Conservation (phyloP, 1,140 invertebrate genomes). For the Sitophilus oryzae region DNA sequence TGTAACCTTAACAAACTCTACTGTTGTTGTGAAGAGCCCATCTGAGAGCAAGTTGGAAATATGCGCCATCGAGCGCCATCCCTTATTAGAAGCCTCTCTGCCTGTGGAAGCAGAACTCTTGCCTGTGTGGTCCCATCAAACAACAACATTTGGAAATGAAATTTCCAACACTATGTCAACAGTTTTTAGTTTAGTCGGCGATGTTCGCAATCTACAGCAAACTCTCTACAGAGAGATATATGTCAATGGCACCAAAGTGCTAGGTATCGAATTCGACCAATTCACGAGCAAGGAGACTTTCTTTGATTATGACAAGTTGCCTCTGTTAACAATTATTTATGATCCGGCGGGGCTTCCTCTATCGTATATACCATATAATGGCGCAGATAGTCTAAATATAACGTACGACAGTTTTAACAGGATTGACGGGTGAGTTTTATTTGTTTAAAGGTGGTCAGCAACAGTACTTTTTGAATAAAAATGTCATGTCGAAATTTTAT, state of each 20-base stretch:
- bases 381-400: slow-evolving; percentile 74
- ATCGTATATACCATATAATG: slow-evolving; percentile 66
- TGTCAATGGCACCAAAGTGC: slow-evolving; percentile 75
- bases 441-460: too few relatives aligned
- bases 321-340: slow-evolving; percentile 79
- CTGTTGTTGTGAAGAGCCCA: slow-evolving; percentile 61
- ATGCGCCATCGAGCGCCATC: slow-evolving; percentile 75
- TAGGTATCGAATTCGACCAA: slow-evolving; percentile 88
- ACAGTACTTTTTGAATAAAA: too few relatives aligned
- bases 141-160: slow-evolving; percentile 65
- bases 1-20: slow-evolving; percentile 70
- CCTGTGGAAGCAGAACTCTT: slow-evolving; percentile 90
- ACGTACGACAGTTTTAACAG: slow-evolving; percentile 89
- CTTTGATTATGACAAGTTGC: slow-evolving; percentile 73
- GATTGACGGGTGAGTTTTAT: slow-evolving; percentile 58
- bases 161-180: slow-evolving; percentile 74
- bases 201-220: slow-evolving; percentile 75
- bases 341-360: slow-evolving; percentile 80
- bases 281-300: slow-evolving; percentile 81
- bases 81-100: slow-evolving; percentile 76
- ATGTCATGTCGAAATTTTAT: too few relatives aligned
- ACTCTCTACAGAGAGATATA: slow-evolving; percentile 75
- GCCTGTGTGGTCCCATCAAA: slow-evolving; percentile 78
- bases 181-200: slow-evolving; percentile 72
- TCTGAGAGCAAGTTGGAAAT: slow-evolving; percentile 66